phyloP scores from a whole-genome alignment of 2,113 vertebrate species.

The Myocastor coypus region DNA sequence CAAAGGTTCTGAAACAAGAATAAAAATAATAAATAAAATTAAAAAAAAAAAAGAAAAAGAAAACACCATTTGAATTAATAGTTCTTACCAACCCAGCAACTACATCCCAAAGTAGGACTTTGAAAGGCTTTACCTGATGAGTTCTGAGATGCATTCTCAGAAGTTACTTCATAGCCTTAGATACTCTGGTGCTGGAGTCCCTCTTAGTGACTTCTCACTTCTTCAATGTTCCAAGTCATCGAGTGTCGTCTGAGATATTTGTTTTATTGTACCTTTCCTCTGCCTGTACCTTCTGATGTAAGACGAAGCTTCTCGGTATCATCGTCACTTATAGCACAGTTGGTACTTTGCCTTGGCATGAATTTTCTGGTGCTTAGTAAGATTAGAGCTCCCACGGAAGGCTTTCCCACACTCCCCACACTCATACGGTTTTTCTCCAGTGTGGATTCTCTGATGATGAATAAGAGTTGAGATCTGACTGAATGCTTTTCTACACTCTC shows the following conservation, averaged over 20 bases:
- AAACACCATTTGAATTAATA: constrained; percentile 4
- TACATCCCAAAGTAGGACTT: background rate
- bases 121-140: constrained; percentile 38
- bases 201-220: constrained; percentile 16
- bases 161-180: constrained; percentile 9
- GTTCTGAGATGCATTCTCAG: constrained; percentile 21
- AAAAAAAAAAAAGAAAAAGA: constrained; percentile 22
- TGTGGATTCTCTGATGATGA: constrained; percentile 68
- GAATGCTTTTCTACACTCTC: constrained; percentile 64
- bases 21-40: too few species aligned
- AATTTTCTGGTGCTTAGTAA: constrained; percentile 65
- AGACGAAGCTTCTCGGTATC: background rate
- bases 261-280: background rate
- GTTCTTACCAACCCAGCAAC: background rate
- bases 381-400: constrained; percentile 53
- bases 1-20: too few species aligned
- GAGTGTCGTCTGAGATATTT: background rate
- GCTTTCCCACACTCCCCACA: constrained; percentile 54
- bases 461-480: constrained; percentile 58
- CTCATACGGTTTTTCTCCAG: constrained; percentile 58
- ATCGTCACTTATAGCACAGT: background rate
- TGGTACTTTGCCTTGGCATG: background rate
- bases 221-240: background rate
- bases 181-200: background rate
- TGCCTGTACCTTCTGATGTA: background rate